Evolutionary conservation across 2,888 invertebrate species (phyloP), one percentile per base, ranked within the genome.

Genomic region (Drosophila tanythrix): DNA sequence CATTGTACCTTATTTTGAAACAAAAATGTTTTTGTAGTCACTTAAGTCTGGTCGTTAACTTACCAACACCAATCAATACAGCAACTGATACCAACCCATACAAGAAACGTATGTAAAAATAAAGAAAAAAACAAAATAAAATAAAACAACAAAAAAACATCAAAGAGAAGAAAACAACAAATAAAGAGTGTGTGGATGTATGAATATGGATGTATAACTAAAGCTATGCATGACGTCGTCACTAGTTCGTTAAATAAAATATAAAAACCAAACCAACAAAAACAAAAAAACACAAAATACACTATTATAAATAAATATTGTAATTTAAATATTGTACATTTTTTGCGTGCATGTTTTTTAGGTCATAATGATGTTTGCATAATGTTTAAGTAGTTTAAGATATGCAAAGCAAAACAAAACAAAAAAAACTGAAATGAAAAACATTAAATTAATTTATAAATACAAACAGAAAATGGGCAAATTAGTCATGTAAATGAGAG

Each of bases 1-100:
- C 88, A 82, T 83, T 88, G 87, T 88, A 88, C 87, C 87, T 88
- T 88, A 88, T 88, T 88, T 88, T 85, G 71, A 77, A 79, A 86
- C 79, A 69, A 75, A 73, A 73, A 83, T 80, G 87, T 85, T 80
- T 88, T 88, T 60, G 73, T 87, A 87, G 87, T 87, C 89, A 89
- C 18, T 73, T 88, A 88, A 89, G 87, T 88, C 87, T 85, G 85
- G 85, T 86, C 85, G 85, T 83, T 73, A 82, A 87, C 65, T 79
- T 78, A 81, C 62, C 70, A 84, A 83, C 83, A 83, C 81, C 81
- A 88, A 78, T 65, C 83, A 76, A 88, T 64, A 81, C 65, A 70
- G 74, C 70, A 88, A 84, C 85, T 76, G 79, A 88, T 83, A 83
- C 81, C 77, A 88, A 85, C 79, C 57, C 73, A 76, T 59, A 61